Conservation (phyloP, 2,113 vertebrate genomes). For the Myotis brandtii region DNA sequence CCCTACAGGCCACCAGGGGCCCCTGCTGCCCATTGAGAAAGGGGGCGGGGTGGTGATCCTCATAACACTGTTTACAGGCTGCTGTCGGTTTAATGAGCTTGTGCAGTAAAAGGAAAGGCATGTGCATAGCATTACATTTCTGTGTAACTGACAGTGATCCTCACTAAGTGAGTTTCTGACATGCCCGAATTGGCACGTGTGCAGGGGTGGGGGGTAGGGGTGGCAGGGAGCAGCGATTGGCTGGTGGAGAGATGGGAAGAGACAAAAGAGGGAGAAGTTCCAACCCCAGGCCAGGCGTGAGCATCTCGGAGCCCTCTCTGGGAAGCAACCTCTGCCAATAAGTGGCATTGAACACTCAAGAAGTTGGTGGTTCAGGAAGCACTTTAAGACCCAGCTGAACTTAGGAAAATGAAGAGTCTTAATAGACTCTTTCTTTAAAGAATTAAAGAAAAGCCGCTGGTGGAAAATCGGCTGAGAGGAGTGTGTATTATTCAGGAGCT, state of each 20-base stretch:
- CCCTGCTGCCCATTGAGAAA: neutral
- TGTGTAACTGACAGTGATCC: neutral
- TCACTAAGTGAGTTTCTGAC: neutral
- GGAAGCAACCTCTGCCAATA: neutral
- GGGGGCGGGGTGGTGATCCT: neutral
- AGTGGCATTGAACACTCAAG: neutral
- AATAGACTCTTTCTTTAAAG: neutral
- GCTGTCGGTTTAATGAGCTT: neutral
- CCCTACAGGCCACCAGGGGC: neutral
- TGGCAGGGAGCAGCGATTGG: neutral
- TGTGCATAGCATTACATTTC: neutral
- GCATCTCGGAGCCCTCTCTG: neutral
- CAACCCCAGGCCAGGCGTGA: neutral
- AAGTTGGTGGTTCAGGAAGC: neutral
- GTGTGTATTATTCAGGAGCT: constrained; percentile 70
- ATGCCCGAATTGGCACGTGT: neutral
- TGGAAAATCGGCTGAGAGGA: neutral
- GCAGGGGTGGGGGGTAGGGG: rapidly evolving
- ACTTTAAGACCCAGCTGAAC: neutral
- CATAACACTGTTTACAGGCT: neutral
- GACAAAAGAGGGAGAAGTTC: neutral
- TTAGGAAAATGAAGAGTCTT: neutral
- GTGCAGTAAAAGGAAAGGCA: neutral
- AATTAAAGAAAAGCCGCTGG: rapidly evolving
- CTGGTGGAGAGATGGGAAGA: neutral